Percentiles rank a stretch among this genome's conserved stretches.
These are phyloP conservation scores for Anastrepha obliqua DNA, from an alignment of 1,140 invertebrate species.

Conservation along the genomic window DNA sequence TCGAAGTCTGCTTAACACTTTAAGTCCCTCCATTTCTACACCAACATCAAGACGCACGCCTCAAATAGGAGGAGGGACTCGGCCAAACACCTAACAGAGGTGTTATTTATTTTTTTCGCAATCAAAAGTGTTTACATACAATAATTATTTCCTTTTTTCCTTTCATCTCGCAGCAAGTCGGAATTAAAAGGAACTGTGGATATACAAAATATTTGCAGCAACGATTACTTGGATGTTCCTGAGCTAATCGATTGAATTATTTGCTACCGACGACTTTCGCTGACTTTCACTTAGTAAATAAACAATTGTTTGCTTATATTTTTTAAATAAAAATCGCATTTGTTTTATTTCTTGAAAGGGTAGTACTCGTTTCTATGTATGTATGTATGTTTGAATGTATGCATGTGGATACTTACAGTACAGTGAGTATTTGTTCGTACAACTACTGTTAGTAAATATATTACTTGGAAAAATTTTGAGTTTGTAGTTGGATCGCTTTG, in stretches of 20 bases:
- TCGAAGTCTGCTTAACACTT: too few relatives aligned
- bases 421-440: slow-evolving; percentile 38
- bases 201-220: slow-evolving; percentile 54
- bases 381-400: slow-evolving; percentile 47
- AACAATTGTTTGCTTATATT: background rate
- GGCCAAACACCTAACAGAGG: too few relatives aligned
- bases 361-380: slow-evolving; percentile 49
- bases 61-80: too few relatives aligned
- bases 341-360: slow-evolving; percentile 53
- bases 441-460: slow-evolving; percentile 2
- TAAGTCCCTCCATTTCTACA: too few relatives aligned
- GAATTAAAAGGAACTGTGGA: slow-evolving; percentile 55
- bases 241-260: slow-evolving; percentile 48
- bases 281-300: slow-evolving; percentile 8
- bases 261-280: background rate
- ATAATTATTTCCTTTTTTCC: background rate
- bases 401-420: slow-evolving; percentile 6
- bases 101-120: too few relatives aligned
- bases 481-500: slow-evolving; percentile 31
- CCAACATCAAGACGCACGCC: too few relatives aligned
- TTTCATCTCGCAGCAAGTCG: slow-evolving; percentile 8
- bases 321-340: slow-evolving; percentile 57
- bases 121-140: too few relatives aligned
- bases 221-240: background rate
- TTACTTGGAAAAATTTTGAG: slow-evolving; percentile 50